phyloP scores from a whole-genome alignment of 2,888 invertebrate genomes.

The Macaria notata region DNA sequence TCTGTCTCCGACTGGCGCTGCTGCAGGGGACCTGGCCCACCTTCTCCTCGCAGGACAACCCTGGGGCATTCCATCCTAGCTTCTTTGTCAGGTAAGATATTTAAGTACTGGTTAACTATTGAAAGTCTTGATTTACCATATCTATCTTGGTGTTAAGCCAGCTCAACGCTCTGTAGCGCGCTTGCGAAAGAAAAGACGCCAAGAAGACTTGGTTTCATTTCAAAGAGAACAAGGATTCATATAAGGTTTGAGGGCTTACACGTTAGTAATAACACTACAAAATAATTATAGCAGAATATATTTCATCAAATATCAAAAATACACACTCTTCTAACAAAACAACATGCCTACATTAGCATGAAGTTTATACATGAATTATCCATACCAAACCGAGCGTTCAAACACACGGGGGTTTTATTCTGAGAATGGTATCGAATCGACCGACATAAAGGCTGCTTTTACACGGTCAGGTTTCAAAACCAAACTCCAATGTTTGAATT shows the following conservation, averaged over 20 bases:
- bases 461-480: conserved; percentile 8
- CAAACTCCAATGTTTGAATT: neutral
- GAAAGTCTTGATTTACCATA: no score
- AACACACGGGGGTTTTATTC: conserved; percentile 12
- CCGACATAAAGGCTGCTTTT: conserved; percentile 8
- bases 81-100: conserved; percentile 85
- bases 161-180: no score
- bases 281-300: no score
- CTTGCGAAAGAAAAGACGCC: no score
- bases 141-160: no score
- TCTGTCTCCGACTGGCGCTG: conserved; percentile 87
- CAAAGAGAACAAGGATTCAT: no score
- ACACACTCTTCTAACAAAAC: no score
- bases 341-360: neutral
- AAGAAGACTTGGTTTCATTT: no score
- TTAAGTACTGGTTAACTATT: no score
- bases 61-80: conserved; percentile 90
- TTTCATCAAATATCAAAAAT: no score
- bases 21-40: conserved; percentile 90
- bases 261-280: no score
- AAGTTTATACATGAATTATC: conserved; percentile 11
- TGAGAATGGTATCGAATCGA: conserved; percentile 9
- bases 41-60: conserved; percentile 93
- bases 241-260: no score
- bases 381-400: neutral